Conservation (phyloP, 2,888 invertebrate species). For the Itoplectis maculator region DNA sequence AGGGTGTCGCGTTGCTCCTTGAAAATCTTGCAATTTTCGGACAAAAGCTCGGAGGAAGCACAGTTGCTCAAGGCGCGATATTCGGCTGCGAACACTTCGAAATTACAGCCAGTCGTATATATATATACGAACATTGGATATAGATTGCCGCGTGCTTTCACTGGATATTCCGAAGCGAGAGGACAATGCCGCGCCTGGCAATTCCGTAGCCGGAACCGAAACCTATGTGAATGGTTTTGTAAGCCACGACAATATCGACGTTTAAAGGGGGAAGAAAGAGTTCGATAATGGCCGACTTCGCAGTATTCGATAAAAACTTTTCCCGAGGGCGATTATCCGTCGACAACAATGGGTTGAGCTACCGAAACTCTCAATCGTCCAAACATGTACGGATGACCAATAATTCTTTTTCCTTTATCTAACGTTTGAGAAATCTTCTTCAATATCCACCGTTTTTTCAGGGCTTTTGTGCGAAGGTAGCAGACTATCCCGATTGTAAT, state of each 20-base stretch:
- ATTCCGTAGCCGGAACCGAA: conserved; percentile 48
- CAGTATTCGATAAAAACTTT: conserved; percentile 64
- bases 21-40: conserved; percentile 65
- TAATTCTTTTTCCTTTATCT: conserved; percentile 48
- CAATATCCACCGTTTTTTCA: conserved; percentile 7
- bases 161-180: conserved; percentile 42
- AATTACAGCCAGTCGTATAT: conserved; percentile 33
- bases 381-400: conserved; percentile 57
- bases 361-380: conserved; percentile 45
- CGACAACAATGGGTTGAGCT: conserved; percentile 58
- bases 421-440: conserved; percentile 43
- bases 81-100: conserved; percentile 46
- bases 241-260: conserved; percentile 52
- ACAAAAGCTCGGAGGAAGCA: conserved; percentile 60
- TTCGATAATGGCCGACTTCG: conserved; percentile 54
- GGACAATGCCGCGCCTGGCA: conserved; percentile 49
- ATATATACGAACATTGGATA: conserved; percentile 43
- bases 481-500: background rate
- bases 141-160: conserved; percentile 45
- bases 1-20: conserved; percentile 58
- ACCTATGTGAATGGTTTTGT: conserved; percentile 55
- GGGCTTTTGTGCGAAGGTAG: background rate
- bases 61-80: conserved; percentile 32
- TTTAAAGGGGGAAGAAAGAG: conserved; percentile 49
- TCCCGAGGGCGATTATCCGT: conserved; percentile 46